Evolutionary conservation across 2,797 vertebrate species (phyloP), one percentile per base, ranked within the genome.

Genomic region (Salarias fasciatus): DNA sequence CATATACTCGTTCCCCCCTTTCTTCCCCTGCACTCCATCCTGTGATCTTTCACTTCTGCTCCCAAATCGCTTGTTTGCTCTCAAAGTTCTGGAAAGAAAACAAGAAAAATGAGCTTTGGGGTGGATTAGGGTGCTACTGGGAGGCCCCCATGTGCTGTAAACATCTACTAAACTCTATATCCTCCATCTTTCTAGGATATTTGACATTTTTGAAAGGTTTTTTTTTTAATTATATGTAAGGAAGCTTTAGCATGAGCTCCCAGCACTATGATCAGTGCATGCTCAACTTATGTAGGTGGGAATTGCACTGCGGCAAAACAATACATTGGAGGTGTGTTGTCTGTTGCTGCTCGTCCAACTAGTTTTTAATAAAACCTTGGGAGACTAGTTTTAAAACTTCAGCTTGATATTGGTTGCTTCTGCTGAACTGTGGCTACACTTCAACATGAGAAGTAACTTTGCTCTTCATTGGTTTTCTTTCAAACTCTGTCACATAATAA

Each of bases 1-100:
- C 77, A 75, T 68, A 35, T 43, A 15, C 57, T 63, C 45, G 15
- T 61, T 58, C 31, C 8, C 43, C n/a, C 56, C n/a, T 56, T 51
- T 8, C 61, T 36, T 30, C 47, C 31, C 24, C 53, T 69, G 62
- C 44, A 28, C 53, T 67, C 53, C 49, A 53, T 77, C 52, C 54
- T 68, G 61, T 50, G 54, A 10, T 64, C 53, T 35, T 51, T 73
- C 50, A 61, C 12, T 37, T 37, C 31, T 42, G 11, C 37, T 64
- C 49, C 47, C 53, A 44, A 53, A 74, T 63, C 51, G 13, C 35
- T 48, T 38, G 47, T 53, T 59, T 66, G 52, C 53, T 48, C 45
- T 55, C 31, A 11, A 30, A 40, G 44, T 35, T 36, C 2, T 5
- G 30, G 29, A 42, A 42, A 24, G 29, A 15, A 53, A 64, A 49